Evolutionary conservation across 1,140 invertebrate species (phyloP).

Genomic region (Drosophila tristis): DNA sequence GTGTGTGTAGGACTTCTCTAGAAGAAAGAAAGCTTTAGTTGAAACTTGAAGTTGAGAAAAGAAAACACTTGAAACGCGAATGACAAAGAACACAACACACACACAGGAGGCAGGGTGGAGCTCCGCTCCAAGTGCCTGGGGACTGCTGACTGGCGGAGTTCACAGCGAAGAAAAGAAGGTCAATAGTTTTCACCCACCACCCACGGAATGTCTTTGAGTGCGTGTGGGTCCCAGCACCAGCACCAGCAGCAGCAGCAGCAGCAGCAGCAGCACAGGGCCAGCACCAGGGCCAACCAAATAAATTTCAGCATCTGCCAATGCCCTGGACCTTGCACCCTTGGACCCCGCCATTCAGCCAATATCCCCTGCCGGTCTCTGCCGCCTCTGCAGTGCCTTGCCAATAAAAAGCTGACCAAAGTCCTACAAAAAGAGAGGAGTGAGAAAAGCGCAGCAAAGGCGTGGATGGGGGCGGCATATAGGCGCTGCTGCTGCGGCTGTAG

Average conservation of each 20-base stretch:
- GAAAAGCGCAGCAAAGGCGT: conserved; percentile 2
- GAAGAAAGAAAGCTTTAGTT: background rate
- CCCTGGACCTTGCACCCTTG: background rate
- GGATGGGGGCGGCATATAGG: too few relatives aligned
- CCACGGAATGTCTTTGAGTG: background rate
- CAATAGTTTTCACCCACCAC: conserved; percentile 28
- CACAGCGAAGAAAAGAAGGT: conserved; percentile 25
- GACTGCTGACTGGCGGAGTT: background rate
- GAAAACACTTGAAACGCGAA: conserved; percentile 36
- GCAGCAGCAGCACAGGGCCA: background rate
- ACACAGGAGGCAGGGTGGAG: conserved; percentile 6
- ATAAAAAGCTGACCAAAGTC: conserved; percentile 56
- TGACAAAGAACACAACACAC: conserved; percentile 33
- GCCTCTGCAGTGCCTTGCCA: conserved; percentile 48
- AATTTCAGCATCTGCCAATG: conserved; percentile 47
- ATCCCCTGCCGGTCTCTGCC: too few relatives aligned
- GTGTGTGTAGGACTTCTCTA: conserved; percentile 1
- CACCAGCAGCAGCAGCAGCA: background rate
- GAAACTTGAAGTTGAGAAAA: conserved; percentile 11
- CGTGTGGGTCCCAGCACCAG: too few relatives aligned
- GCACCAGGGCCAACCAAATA: conserved; percentile 29
- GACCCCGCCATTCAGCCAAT: background rate
- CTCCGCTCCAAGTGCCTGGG: background rate
- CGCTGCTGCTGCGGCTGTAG: too few relatives aligned
- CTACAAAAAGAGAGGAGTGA: conserved; percentile 23